These are phyloP conservation scores for Squalus acanthias DNA, from an alignment of 2,797 vertebrate species.

Conservation along the genomic window DNA sequence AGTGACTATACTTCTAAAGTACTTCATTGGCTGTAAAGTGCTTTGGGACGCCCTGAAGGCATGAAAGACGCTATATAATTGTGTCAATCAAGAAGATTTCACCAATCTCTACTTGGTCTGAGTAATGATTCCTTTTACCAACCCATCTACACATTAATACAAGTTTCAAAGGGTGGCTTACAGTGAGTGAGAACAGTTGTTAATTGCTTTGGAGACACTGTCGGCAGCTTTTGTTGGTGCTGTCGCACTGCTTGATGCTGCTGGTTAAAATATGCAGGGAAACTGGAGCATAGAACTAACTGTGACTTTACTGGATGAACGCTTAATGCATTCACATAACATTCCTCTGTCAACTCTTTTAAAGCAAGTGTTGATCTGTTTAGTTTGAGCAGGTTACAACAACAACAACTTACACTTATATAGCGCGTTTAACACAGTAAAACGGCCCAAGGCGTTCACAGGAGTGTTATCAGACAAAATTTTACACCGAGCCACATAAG, in stretches of 20 bases:
- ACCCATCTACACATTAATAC: neutral
- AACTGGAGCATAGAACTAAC: neutral
- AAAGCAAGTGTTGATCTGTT: neutral
- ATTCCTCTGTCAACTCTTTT: neutral
- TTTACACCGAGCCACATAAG: neutral
- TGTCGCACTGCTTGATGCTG: neutral
- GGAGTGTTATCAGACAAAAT: neutral
- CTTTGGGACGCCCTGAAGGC: neutral
- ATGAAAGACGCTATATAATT: neutral
- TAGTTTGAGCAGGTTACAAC: neutral
- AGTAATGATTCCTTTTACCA: neutral
- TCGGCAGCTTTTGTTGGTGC: neutral
- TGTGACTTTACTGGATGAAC: neutral
- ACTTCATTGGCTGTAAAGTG: neutral
- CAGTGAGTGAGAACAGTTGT: neutral
- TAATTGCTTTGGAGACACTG: neutral
- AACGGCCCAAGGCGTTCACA: neutral
- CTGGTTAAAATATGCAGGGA: neutral
- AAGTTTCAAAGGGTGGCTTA: neutral
- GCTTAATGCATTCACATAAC: neutral
- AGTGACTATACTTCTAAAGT: neutral
- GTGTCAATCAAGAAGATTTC: neutral
- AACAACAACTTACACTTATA: neutral
- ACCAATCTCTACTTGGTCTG: neutral
- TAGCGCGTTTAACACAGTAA: neutral